Conservation (phyloP, 2,113 vertebrate genomes). For the Nannospalax galili region DNA sequence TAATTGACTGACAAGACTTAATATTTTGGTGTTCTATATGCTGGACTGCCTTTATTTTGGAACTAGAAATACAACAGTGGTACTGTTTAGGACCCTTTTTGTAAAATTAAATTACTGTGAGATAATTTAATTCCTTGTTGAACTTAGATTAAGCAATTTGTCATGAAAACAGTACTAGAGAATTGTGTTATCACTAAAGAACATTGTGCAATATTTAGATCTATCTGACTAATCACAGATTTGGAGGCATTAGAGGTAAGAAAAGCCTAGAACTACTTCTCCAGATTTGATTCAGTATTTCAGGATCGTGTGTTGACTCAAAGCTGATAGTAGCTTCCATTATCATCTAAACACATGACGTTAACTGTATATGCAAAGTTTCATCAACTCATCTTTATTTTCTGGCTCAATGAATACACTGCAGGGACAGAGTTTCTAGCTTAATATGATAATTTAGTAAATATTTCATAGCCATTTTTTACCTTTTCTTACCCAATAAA, state of each 20-base stretch:
- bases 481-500: neutral
- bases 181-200: constrained; percentile 7
- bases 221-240: neutral
- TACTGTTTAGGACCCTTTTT: neutral
- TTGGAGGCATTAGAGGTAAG: neutral
- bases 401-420: neutral
- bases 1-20: neutral
- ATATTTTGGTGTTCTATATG: constrained; percentile 35
- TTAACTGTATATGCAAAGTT: neutral
- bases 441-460: neutral
- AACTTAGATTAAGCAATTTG: neutral
- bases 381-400: neutral
- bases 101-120: too few species aligned
- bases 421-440: neutral
- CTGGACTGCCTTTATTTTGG: neutral
- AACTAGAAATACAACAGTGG: neutral
- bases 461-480: neutral
- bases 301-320: neutral
- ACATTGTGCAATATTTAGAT: neutral
- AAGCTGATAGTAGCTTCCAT: neutral
- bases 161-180: constrained; percentile 2
- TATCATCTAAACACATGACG: neutral
- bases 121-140: neutral
- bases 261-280: neutral
- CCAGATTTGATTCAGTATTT: neutral